Base-by-base conservation (phyloP, 2,888 invertebrate genomes). In the Drosophila gaucha region DNA sequence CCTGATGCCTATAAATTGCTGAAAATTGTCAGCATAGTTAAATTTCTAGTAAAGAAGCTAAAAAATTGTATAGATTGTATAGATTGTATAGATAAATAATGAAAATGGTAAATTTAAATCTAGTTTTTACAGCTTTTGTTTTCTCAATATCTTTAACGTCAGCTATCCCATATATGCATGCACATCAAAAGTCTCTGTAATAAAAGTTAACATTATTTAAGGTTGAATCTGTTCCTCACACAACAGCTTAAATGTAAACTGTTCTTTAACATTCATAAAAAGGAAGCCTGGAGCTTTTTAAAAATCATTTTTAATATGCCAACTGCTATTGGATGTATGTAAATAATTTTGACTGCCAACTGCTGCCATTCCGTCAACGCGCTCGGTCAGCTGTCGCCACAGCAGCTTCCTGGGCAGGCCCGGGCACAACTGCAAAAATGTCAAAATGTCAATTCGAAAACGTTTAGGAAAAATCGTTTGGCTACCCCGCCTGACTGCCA, bases 381-480 rank as follows among this genome's bases (percentile, higher is more conserved):
- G 62, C 70, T 59, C 67, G 84, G 77, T 67, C 78, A 86, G 73
- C 86, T 80, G 86, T 70, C 85, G 58, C 69, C 82, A 52, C 55
- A 79, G 54, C 72, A 65, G 68, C 76, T 75, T 85, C 86, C 86
- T 83, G 69, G 62, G 62, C 62, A 44, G 67, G 47, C 36, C 39
- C 51, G 24, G 58, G 38, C 77, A 46, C 65, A 74, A 66, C 58
- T 77, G 66, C 64, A 66, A 79, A 78, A 86, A 87, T 78, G 84
- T 86, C 84, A 85, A 86, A 84, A 87, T 82, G 84, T 87, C 87
- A 87, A 87, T 85, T 77, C 28, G 54, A 83, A 86, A 86, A 70
- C 85, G 85, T 86, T 84, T 86, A 82, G 83, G 69, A 69, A 63
- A 77, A 83, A 72, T 62, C 66, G 55, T 74, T 74, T 64, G 71